Percentiles rank a stretch among this genome's conserved stretches.
Evolutionary conservation across 2,888 invertebrate genomes (phyloP).

Genomic region (Nemotelus pantherinus): DNA sequence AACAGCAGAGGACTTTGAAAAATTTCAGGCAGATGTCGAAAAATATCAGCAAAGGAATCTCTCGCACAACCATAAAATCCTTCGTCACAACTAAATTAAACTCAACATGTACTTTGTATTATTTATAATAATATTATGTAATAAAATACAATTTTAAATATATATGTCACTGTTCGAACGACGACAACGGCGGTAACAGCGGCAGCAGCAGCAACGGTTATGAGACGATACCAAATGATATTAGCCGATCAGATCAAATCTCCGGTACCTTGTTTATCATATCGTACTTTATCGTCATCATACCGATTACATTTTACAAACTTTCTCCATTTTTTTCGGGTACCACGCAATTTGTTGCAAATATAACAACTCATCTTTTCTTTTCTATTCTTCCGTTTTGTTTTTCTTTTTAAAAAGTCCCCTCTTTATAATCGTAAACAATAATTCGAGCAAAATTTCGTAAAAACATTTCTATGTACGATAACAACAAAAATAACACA

Average conservation of each 20-base stretch:
- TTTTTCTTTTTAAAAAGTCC: slow-evolving; percentile 17
- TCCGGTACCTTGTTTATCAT: neutral
- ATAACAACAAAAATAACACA: slow-evolving; percentile 39
- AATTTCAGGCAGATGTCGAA: too few species aligned
- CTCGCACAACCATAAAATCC: too few species aligned
- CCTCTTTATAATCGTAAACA: slow-evolving; percentile 30
- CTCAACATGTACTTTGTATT: slow-evolving; percentile 21
- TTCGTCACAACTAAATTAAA: neutral
- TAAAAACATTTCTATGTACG: slow-evolving; percentile 41
- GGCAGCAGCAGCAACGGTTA: too few species aligned
- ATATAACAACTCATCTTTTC: slow-evolving; percentile 19
- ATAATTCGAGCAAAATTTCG: slow-evolving; percentile 41
- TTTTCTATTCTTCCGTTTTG: neutral
- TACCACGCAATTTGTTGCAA: slow-evolving; percentile 1
- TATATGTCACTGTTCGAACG: slow-evolving; percentile 34
- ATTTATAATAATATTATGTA: slow-evolving; percentile 41
- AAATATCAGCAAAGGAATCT: too few species aligned
- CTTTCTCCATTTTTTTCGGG: slow-evolving; percentile 8
- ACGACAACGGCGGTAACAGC: neutral
- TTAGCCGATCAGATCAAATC: neutral
- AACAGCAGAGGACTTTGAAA: too few species aligned
- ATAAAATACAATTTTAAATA: slow-evolving; percentile 37
- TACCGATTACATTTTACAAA: neutral
- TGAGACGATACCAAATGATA: too few species aligned
- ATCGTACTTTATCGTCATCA: slow-evolving; percentile 1